Evolutionary conservation across 37 sponge, comb jelly and placozoan species (phyloP), one percentile per base, ranked within the genome.

Genomic region (Halisarca cf. caerulea): DNA sequence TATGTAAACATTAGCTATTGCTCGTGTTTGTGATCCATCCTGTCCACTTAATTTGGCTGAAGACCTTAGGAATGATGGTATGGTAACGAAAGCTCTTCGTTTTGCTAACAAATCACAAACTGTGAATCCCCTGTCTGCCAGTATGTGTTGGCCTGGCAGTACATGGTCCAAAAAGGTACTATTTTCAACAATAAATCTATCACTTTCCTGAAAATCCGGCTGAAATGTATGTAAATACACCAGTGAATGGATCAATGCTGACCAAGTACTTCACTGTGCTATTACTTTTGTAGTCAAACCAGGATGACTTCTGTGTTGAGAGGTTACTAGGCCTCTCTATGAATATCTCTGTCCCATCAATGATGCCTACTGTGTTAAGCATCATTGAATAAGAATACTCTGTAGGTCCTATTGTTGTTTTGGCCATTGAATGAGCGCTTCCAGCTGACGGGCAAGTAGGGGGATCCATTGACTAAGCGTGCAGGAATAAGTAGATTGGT

Each of bases 401-500:
- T 38, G 37, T 7, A 3, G 73, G 73, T 8, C 73, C 73, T 20
- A 71, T 71, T n/a, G n/a, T n/a, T n/a, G n/a, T 37, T 71, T 14
- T 38, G 73, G 40, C 73, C 73, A 71, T 5, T 37, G 7, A 21
- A 71, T 71, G 5, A 82, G 83, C 27, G 9, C 45, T 41, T 40
- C 59, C n/a, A 82, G 83, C 30, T 82, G 42, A 24, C 23, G 30
- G n/a, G 68, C 68, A 25, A 82, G 69, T 24, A 82, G 23, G 33
- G 83, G 83, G 34, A 82, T 82, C 83, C 83, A 82, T 23, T 82
- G 64, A 66, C 38, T 82, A 21, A 82, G 23, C 14, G 37, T 64
- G 34, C 68, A 68, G 18, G 83, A 82, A n/a, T 62, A 44, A 8
- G 83, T 66, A 64, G 54, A 47, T 55, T 80, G 81, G 17, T 58